These are phyloP conservation scores for Microdon myrmicae DNA, from an alignment of 2,888 invertebrate species.

Conservation along the genomic window DNA sequence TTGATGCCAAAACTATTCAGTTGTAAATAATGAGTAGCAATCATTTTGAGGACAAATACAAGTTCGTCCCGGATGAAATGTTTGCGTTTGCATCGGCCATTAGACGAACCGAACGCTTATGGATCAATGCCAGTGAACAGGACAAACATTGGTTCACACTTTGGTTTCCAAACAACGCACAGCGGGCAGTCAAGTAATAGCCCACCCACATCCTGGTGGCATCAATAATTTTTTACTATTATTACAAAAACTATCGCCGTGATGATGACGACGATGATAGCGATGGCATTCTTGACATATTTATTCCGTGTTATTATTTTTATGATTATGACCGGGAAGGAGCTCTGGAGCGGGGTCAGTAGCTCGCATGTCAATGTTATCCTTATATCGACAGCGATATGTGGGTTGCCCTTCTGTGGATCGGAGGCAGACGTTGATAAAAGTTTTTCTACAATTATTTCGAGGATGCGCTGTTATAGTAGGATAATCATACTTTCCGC, in stretches of 20 bases:
- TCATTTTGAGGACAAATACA: conserved; percentile 43
- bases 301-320: conserved; percentile 51
- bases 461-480: neutral
- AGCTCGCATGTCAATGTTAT: conserved; percentile 22
- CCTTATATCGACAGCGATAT: conserved; percentile 29
- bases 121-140: conserved; percentile 25
- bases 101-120: conserved; percentile 9
- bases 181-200: conserved; percentile 28
- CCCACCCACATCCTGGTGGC: conserved; percentile 52
- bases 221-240: conserved; percentile 52
- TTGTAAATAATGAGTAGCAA: conserved; percentile 47
- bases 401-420: conserved; percentile 19
- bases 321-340: conserved; percentile 37
- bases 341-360: conserved; percentile 1
- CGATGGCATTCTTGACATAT: conserved; percentile 47
- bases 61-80: conserved; percentile 33
- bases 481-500: conserved; percentile 13
- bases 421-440: conserved; percentile 37
- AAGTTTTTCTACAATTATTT: conserved; percentile 44
- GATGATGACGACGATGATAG: conserved; percentile 37
- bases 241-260: conserved; percentile 50
- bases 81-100: conserved; percentile 49
- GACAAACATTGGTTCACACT: conserved; percentile 48
- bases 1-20: conserved; percentile 49
- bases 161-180: conserved; percentile 13